Evolutionary conservation across 35 echinoderm and acorn worm species (phyloP).

Genomic region (Nesometra sesokonis): DNA sequence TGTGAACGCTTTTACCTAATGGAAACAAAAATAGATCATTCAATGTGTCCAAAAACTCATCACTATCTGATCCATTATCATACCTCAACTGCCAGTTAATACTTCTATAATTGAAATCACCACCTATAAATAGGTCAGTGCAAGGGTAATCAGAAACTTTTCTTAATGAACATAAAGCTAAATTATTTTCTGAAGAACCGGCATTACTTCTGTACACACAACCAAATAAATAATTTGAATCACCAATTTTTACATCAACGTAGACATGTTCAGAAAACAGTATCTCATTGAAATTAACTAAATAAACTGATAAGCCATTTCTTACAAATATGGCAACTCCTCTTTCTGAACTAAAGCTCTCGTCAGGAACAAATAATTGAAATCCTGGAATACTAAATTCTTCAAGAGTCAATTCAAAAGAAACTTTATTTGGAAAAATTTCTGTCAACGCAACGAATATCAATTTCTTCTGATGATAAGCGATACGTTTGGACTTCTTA

Average conservation of each 20-base stretch:
- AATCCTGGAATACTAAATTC: background rate
- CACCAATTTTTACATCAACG: background rate
- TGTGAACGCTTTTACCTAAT: no score
- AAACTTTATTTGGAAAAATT: background rate
- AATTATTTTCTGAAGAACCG: no score
- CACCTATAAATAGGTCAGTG: no score
- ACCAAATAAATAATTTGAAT: background rate
- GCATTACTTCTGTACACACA: slow-evolving; percentile 13
- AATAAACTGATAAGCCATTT: background rate
- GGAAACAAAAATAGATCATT: no score
- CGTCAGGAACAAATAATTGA: background rate
- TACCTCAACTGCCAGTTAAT: no score
- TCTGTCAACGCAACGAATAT: background rate
- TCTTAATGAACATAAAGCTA: no score
- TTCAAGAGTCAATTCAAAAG: background rate
- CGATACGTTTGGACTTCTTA: background rate
- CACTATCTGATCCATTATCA: no score
- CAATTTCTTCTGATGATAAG: background rate
- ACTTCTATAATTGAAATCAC: no score
- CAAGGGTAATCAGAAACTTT: no score
- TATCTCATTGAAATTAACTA: background rate
- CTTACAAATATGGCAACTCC: background rate
- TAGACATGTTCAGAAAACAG: background rate
- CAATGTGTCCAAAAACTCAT: no score
- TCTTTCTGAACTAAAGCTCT: background rate